Base-by-base conservation (phyloP, 2,113 vertebrate species). In the Ursus arctos region DNA sequence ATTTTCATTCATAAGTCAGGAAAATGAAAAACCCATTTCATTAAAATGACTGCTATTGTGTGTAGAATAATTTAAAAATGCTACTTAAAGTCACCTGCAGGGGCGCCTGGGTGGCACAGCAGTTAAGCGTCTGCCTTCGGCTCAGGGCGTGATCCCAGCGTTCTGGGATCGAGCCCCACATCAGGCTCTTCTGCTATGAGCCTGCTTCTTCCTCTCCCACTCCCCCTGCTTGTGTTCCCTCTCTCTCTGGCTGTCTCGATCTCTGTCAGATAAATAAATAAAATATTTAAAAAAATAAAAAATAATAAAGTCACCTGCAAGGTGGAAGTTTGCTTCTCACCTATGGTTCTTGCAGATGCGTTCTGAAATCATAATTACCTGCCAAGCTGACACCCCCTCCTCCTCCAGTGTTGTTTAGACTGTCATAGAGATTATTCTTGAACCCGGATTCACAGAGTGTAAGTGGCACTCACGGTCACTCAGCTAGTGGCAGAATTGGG, bases 341-440 rank as follows among this genome's bases (percentile, higher is more conserved):
- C 13, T 67, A 12, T 28, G 28, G 31, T 91, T 77, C 28, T 71
- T 94, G 18, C 85, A 85, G 74, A 79, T 72, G 4, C 61, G 11
- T 22, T 24, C 40, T 88, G n/a, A 89, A 82, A 63, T 76, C 22
- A 1, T 53, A 83, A 86, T 77, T 81, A 53, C 31, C 65, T 88
- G 18, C 47, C 36, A 77, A 14, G 43, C 43, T 65, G 28, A 28
- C 8, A 85, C 4, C 21, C n/a, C 11, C 33, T 86, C 24, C 28
- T 63, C 36, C 6, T 67, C 63, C 4, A 59, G 31, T 82, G 12
- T 94, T 69, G 77, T 89, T 2, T 47, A 93, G 6, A 94, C 49
- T 94, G 21, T 93, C 28, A 71, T 92, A 83, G 53, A 91, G n/a
- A 92, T 90, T 92, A 71, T 94, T 95, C 47, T 85, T 93, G 31